Percentiles rank a stretch among this genome's conserved stretches.
Evolutionary conservation across 2,113 vertebrate genomes (phyloP).

Genomic region (Montifringilla adamsi): DNA sequence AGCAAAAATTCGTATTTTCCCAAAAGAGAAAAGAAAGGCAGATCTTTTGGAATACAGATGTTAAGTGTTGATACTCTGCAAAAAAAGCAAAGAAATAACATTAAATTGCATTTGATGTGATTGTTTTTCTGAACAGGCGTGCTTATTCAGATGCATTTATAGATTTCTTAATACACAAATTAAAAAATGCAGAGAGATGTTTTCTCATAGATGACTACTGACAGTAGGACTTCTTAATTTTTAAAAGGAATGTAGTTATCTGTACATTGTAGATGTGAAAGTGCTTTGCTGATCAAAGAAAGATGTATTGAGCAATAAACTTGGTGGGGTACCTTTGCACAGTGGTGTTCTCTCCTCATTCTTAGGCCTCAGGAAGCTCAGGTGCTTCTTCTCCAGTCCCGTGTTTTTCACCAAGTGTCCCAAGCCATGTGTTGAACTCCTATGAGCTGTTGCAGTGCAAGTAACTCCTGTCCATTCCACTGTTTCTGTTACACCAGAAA

Average conservation of each 20-base stretch:
- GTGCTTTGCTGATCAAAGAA: neutral
- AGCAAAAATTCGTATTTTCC: neutral
- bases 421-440: neutral
- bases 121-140: neutral
- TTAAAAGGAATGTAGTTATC: neutral
- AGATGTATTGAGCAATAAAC: neutral
- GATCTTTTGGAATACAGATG: neutral
- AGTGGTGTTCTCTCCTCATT: neutral
- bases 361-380: neutral
- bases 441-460: neutral
- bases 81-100: neutral
- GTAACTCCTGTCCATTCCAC: accelerated
- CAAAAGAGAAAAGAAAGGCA: neutral
- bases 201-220: neutral
- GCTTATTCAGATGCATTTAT: neutral
- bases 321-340: neutral
- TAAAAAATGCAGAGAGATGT: neutral
- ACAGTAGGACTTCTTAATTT: neutral
- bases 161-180: neutral
- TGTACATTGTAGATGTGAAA: neutral
- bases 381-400: neutral
- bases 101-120: neutral
- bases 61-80: neutral
- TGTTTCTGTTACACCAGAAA: neutral
- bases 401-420: neutral